Percentiles rank a stretch among this genome's conserved stretches.
These are phyloP conservation scores for Nycteola revayana DNA, from an alignment of 2,888 invertebrate species.

Conservation along the genomic window DNA sequence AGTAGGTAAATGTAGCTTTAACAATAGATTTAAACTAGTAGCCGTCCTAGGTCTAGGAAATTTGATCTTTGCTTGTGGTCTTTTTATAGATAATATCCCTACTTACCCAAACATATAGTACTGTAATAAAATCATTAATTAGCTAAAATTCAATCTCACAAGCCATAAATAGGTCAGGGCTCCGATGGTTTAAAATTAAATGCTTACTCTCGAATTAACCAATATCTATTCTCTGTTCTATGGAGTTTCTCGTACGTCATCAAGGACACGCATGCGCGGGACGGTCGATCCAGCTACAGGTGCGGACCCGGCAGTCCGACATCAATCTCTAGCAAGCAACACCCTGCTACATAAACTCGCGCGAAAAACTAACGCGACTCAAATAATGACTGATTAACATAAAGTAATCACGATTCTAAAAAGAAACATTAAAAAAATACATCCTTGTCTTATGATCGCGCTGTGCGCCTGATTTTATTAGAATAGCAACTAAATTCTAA, in stretches of 20 bases:
- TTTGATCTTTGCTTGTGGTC: too few relatives aligned
- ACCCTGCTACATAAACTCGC: conserved; percentile 23
- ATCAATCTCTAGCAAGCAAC: conserved; percentile 46
- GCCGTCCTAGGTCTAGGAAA: too few relatives aligned
- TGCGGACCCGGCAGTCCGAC: conserved; percentile 72
- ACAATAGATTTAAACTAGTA: too few relatives aligned
- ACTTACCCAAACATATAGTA: too few relatives aligned
- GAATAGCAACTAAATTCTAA: conserved; percentile 33
- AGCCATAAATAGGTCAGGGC: too few relatives aligned
- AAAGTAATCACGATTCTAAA: conserved; percentile 35
- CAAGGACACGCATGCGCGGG: conserved; percentile 76
- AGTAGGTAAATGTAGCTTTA: too few relatives aligned
- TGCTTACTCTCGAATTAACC: too few relatives aligned
- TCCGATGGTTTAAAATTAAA: too few relatives aligned
- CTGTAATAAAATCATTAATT: too few relatives aligned
- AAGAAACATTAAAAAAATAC: conserved; percentile 11
- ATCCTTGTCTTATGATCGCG: conserved; percentile 3
- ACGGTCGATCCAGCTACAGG: conserved; percentile 80
- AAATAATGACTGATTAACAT: conserved; percentile 53
- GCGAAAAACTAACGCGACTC: conserved; percentile 33
- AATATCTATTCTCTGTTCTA: conserved; percentile 35
- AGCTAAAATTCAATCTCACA: too few relatives aligned
- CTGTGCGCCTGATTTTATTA: conserved; percentile 38
- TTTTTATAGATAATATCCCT: too few relatives aligned
- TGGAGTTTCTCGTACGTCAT: conserved; percentile 65